Percentiles rank a stretch among this genome's conserved stretches.
These are phyloP conservation scores for Scomber colias DNA, from an alignment of 2,113 vertebrate genomes.

Conservation along the genomic window DNA sequence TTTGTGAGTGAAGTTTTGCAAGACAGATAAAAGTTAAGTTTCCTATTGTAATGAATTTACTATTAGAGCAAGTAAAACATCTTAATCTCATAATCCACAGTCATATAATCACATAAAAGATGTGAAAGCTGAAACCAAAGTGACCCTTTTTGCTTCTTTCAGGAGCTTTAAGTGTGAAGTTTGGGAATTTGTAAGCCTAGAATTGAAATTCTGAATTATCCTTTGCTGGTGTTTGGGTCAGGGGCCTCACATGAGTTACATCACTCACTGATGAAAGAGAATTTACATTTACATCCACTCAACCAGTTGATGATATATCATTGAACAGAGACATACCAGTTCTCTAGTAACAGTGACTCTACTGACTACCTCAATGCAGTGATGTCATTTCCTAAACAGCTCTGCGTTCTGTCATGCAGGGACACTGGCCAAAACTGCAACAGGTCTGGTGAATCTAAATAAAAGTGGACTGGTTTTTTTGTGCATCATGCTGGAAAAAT, in stretches of 20 bases:
- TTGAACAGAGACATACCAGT: constrained; percentile 38
- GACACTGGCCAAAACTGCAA: constrained; percentile 23
- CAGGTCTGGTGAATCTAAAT: constrained; percentile 44
- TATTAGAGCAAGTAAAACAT: too few species aligned
- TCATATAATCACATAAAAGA: too few species aligned
- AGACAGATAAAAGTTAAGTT: too few species aligned
- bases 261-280: constrained; percentile 3
- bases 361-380: constrained; percentile 32
- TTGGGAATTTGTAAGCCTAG: not conserved
- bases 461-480: constrained; percentile 49
- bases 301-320: constrained; percentile 13
- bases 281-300: constrained; percentile 8
- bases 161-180: not conserved
- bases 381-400: constrained; percentile 57
- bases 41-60: too few species aligned
- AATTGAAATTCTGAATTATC: not conserved
- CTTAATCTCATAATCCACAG: too few species aligned
- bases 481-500: constrained; percentile 54
- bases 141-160: not conserved
- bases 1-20: too few species aligned
- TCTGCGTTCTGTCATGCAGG: constrained; percentile 40
- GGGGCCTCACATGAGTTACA: not conserved
- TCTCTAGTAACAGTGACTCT: constrained; percentile 46
- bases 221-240: not conserved
- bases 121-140: not conserved